Evolutionary conservation across 37 sponge, comb jelly and placozoan species (phyloP), one percentile per base, ranked within the genome.

Genomic region (Lycopodina hypogea): DNA sequence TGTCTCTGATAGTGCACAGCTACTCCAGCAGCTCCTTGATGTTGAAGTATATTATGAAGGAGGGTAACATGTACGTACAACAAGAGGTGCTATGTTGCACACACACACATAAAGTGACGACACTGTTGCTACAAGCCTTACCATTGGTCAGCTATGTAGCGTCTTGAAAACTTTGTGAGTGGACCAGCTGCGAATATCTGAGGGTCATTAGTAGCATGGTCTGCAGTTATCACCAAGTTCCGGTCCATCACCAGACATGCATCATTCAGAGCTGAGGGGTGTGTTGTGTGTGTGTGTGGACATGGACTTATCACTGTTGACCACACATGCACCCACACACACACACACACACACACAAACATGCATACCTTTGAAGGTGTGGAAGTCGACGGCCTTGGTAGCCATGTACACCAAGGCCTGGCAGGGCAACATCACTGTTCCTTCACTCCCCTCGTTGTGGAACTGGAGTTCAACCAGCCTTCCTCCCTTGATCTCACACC

Each of bases 231-330:
- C 19, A 98, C 99, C 67, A 98, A 85, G 2, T 93, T 75, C 7
- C 89, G 45, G 56, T 98, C 99, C 84, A 90, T 93, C 50, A 98
- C 99, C 71, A 98, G 83, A 81, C 90, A 98, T 33, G 93, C 83
- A 78, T 95, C 84, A 72, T 98, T 98, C 56, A 98, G 77, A 42
- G 96, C 99, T 90, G 74, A 28, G 42, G 42, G 59, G 48, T 45
- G 48, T 45, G 48, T 45, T 9, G 48, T 45, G 9, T 45, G 48
- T 45, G 48, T 45, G 48, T 45, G 48, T 45, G 48, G 4, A 9
- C 9, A 9, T 45, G 48, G 4, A 45, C 9, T 4, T 45, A 9
- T 45, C 8, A 45, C 8, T 45, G 48, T 45, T 53, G 55, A 66
- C 26, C 67, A 36, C 0, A n/a, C n/a, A n/a, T n/a, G n/a, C n/a